Base-by-base conservation (phyloP, 2,797 vertebrate species). In the Syngnathus acus region DNA sequence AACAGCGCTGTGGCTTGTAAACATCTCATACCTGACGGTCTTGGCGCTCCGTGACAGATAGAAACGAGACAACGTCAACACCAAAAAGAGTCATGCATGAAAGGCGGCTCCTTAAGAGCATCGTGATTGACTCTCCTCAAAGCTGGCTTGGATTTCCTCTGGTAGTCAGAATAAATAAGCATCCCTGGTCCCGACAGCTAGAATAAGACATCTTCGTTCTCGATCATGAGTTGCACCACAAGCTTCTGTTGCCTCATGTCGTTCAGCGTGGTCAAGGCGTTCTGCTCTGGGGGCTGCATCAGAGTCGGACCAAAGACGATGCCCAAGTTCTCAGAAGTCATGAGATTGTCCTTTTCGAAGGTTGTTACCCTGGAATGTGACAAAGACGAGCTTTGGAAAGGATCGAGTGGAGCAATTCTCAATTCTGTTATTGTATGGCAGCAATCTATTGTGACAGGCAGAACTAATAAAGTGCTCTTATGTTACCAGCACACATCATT, bases 141-240 rank as follows among this genome's bases (percentile, higher is more conserved):
- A 73, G 71, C 32, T 82, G 85, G 86, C 75, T 92, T 88, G 68
- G 83, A 80, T 86, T 86, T 85, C 86, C 85, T 32, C 32, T 87
- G 85, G 73, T 75, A 73, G 80, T 86, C 72, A 75, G 75, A 89
- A 79, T 85, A 87, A 89, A 90, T 88, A 82, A 82, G 70, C 69
- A 81, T 91, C 83, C 82, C 58, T 39, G 37, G 37, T 66, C 38
- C 19, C 39, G 9, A 68, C 82, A 71, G 75, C 91, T 85, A 99
- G 88, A 99, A 99, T 82, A 99, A 92, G 77, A 97, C 94, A 68
- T 99, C 95, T 92, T 99, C 97, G n/a, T 99, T 94, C 87, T 98
- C 95, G 72, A 99, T 97, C 90, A 99, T 89, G 71, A 98, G 92
- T 89, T 98, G 95, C 84, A 99, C 89, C 62, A 99, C 95, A 67